These are phyloP conservation scores for Drosophila gaucha DNA, from an alignment of 2,888 invertebrate species.

Conservation along the genomic window DNA sequence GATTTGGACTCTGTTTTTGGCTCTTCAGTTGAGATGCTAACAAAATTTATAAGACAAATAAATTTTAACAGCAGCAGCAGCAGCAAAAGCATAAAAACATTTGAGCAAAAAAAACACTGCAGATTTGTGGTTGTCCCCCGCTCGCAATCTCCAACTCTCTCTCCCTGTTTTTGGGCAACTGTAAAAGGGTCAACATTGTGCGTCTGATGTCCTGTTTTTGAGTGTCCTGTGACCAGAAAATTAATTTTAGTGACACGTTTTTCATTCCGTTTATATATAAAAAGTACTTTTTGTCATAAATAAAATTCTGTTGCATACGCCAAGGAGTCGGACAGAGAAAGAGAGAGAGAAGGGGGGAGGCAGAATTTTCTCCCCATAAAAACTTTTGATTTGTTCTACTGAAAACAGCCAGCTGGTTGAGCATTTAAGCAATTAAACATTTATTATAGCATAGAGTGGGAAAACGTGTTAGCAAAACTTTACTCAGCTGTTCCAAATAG, in stretches of 20 bases:
- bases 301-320: slow-evolving; percentile 45
- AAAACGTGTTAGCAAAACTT: background rate
- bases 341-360: too few relatives aligned
- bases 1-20: slow-evolving; percentile 21
- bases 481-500: background rate
- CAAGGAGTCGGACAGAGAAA: slow-evolving; percentile 23
- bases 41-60: slow-evolving; percentile 76
- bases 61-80: slow-evolving; percentile 57
- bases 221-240: slow-evolving; percentile 61
- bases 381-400: slow-evolving; percentile 6
- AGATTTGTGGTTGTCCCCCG: slow-evolving; percentile 58
- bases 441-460: background rate
- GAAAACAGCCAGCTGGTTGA: background rate
- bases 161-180: background rate
- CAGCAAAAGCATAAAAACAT: slow-evolving; percentile 48
- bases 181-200: slow-evolving; percentile 49
- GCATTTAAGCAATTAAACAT: slow-evolving; percentile 1
- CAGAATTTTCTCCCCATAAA: background rate
- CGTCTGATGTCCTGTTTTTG: slow-evolving; percentile 32
- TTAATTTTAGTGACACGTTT: slow-evolving; percentile 74
- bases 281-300: slow-evolving; percentile 37
- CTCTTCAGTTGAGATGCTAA: slow-evolving; percentile 63
- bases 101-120: slow-evolving; percentile 34
- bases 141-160: background rate
- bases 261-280: slow-evolving; percentile 52